Conservation (phyloP, 2,797 vertebrate species). For the Acanthis flammea region DNA sequence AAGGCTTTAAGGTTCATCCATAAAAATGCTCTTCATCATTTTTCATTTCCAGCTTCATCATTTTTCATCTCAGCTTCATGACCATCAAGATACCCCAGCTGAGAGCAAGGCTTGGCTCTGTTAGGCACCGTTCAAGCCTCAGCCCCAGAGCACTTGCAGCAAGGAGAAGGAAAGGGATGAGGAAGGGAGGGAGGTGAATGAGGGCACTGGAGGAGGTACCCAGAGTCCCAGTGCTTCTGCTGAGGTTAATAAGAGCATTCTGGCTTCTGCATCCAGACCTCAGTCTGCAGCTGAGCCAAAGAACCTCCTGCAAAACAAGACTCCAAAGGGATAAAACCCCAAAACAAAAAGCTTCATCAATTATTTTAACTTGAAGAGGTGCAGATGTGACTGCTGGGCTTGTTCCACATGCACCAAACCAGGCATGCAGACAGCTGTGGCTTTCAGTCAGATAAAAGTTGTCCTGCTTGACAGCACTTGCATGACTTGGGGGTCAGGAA, state of each 20-base stretch:
- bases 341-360: background rate
- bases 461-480: background rate
- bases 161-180: background rate
- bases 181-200: background rate
- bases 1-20: background rate
- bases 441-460: background rate
- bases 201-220: background rate
- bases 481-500: background rate
- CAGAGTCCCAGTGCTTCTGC: background rate
- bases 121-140: background rate
- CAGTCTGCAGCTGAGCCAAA: background rate
- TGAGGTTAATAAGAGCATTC: background rate
- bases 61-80: background rate
- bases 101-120: background rate
- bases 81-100: background rate
- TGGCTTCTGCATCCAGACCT: background rate
- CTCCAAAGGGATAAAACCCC: background rate
- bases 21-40: background rate
- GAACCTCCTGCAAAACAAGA: background rate
- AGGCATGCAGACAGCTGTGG: fast-evolving
- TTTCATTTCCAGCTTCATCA: background rate
- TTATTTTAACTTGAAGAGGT: background rate
- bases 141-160: background rate
- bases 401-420: background rate
- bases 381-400: background rate